Evolutionary conservation across 1,140 invertebrate genomes (phyloP).

Genomic region (Trichonephila clavipes): DNA sequence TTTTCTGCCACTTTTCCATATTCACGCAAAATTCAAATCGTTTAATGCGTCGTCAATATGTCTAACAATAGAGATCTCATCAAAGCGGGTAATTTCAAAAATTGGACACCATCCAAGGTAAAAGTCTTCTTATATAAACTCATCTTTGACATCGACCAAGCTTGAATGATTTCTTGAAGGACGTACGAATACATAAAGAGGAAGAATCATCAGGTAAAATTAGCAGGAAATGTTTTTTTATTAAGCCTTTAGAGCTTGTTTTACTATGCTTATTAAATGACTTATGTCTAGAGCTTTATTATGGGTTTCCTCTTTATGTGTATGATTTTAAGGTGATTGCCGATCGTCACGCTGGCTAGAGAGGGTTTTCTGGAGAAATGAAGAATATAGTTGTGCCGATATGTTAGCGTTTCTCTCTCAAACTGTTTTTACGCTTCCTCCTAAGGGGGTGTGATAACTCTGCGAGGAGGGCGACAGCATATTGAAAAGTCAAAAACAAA

Average conservation of each 20-base stretch:
- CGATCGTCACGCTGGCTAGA: neutral
- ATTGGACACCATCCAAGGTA: neutral
- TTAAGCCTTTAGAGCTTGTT: neutral
- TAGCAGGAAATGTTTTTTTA: neutral
- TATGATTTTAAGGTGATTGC: neutral
- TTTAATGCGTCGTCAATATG: too few species aligned
- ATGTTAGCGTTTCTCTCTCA: too few species aligned
- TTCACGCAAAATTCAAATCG: too few species aligned
- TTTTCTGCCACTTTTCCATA: too few species aligned
- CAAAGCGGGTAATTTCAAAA: too few species aligned
- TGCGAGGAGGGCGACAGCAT: too few species aligned
- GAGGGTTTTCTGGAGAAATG: neutral
- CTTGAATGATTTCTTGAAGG: neutral
- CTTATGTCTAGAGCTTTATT: neutral
- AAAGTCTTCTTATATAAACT: neutral
- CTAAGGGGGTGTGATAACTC: too few species aligned
- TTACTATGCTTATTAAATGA: neutral
- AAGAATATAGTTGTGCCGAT: too few species aligned
- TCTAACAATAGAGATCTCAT: too few species aligned
- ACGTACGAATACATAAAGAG: neutral
- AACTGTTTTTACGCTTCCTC: too few species aligned
- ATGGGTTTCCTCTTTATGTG: neutral
- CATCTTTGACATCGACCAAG: neutral
- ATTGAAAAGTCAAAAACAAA: too few species aligned
- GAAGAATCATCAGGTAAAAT: slow-evolving; percentile 1